A percentile compares a stretch with the other conserved stretches of the same genome.
Conservation (phyloP, 2,113 vertebrate species). For the Neoarius graeffei region DNA sequence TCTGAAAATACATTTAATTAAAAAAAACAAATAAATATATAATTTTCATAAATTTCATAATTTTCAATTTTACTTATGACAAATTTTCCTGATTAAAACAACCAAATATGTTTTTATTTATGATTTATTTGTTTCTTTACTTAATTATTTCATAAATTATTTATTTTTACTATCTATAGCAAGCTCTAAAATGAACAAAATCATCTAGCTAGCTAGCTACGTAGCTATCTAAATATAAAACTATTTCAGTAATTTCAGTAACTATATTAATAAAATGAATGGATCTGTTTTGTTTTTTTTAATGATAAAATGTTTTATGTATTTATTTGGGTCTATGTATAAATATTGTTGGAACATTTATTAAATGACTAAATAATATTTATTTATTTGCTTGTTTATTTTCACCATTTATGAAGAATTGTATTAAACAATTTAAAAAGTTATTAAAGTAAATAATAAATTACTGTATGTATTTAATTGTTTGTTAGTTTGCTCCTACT, state of each 20-base stretch:
- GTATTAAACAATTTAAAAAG: too few species aligned
- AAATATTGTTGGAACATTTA: not conserved
- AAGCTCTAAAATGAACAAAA: not conserved
- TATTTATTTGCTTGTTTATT: not conserved
- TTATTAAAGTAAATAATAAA: too few species aligned
- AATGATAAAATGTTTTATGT: not conserved
- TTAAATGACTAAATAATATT: not conserved
- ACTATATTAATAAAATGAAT: too few species aligned
- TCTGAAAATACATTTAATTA: not conserved
- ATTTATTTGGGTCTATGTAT: not conserved
- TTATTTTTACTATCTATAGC: not conserved
- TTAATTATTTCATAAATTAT: not conserved
- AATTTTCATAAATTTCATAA: too few species aligned
- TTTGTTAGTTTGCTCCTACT: not conserved
- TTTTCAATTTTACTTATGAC: not conserved
- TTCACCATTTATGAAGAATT: not conserved
- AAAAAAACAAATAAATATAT: not conserved
- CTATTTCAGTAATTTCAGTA: too few species aligned
- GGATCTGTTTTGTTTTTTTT: too few species aligned
- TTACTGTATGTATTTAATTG: not conserved
- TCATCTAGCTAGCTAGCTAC: too few species aligned
- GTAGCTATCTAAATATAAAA: too few species aligned
- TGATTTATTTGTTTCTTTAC: not conserved
- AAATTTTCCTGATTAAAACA: not conserved
- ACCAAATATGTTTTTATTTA: not conserved